Conservation (phyloP, 1,140 invertebrate species). For the Leptoteleia sp. region DNA sequence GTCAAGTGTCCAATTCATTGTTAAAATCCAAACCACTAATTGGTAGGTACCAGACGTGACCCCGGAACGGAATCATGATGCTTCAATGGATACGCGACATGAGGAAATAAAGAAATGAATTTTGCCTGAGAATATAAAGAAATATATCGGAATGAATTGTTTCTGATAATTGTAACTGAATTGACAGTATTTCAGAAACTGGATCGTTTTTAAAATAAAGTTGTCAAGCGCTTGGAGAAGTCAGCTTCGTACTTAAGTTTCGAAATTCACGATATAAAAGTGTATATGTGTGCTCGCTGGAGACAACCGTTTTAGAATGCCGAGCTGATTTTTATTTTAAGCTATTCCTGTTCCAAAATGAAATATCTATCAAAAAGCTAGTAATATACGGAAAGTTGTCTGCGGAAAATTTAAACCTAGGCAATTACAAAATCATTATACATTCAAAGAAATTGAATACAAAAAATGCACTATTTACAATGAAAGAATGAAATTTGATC, state of each 20-base stretch:
- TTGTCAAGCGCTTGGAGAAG: neutral
- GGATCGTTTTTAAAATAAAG: conserved; percentile 10
- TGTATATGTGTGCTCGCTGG: neutral
- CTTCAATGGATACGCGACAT: neutral
- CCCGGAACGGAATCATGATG: neutral
- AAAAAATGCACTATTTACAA: too few species aligned
- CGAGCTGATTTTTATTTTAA: conserved; percentile 10
- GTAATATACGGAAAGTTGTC: neutral
- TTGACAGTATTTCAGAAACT: conserved; percentile 1
- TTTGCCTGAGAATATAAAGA: neutral
- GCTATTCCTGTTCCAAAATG: neutral
- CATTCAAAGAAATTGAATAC: too few species aligned
- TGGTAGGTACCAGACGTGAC: neutral
- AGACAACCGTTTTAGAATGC: neutral
- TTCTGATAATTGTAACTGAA: neutral
- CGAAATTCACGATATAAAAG: conserved; percentile 3
- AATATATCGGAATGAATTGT: conserved; percentile 4
- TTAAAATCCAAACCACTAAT: conserved; percentile 2
- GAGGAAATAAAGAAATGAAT: neutral
- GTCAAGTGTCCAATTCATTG: neutral
- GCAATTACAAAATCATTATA: too few species aligned
- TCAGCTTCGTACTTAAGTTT: conserved; percentile 2
- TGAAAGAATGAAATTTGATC: too few species aligned
- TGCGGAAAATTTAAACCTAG: too few species aligned
- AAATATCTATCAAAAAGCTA: neutral